Evolutionary conservation across 2,797 vertebrate species (phyloP).

Genomic region (Hippocampus kuda): DNA sequence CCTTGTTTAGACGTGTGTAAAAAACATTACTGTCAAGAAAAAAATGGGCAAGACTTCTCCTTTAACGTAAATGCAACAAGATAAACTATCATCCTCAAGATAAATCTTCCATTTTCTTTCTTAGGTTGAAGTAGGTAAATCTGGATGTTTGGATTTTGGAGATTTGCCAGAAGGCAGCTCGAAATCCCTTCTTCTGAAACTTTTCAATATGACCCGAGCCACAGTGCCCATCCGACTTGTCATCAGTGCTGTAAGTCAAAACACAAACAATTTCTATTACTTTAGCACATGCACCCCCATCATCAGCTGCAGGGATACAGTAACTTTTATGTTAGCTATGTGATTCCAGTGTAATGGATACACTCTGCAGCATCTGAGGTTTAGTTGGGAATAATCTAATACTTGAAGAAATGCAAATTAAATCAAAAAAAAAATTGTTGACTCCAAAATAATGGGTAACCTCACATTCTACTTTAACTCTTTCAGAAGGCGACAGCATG

Average conservation of each 20-base stretch:
- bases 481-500: conserved; percentile 81
- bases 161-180: conserved; percentile 75
- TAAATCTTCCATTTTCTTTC: not conserved
- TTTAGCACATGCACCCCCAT: not conserved
- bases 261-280: not conserved
- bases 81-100: not conserved
- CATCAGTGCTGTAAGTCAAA: conserved; percentile 85
- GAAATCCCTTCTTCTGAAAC: conserved; percentile 81
- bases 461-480: not conserved
- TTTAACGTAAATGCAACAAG: not conserved
- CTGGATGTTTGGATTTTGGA: conserved; percentile 81
- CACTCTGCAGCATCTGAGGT: not conserved
- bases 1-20: too few relatives aligned
- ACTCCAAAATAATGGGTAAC: not conserved
- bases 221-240: conserved; percentile 84
- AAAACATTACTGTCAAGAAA: not conserved
- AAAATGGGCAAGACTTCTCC: too few relatives aligned
- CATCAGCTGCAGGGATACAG: not conserved
- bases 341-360: not conserved
- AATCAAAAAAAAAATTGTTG: not conserved
- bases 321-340: conserved; percentile 11
- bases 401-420: too few relatives aligned
- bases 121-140: conserved; percentile 75
- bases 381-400: not conserved
- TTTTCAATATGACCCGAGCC: conserved; percentile 81